Base-by-base conservation (phyloP, 2,888 invertebrate species). In the Zaprionus bogoriensis region DNA sequence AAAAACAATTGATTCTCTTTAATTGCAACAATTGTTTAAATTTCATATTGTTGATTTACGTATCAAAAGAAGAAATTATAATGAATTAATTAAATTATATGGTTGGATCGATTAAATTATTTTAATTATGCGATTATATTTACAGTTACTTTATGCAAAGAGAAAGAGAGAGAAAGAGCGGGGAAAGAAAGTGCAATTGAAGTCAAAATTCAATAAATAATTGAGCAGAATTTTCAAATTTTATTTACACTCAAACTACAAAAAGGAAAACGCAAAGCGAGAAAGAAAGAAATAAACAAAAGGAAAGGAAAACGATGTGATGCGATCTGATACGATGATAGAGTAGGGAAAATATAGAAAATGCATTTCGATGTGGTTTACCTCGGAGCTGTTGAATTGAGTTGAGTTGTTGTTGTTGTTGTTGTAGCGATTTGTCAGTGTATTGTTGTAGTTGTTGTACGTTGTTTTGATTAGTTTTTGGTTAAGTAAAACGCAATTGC, bases 311-410 rank as follows among this genome's bases (percentile, higher is more conserved):
- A 14, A 14, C 32, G 6, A 68, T 58, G 61, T 68, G 54, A 65
- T 54, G 63, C 52, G 48, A 52, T 67, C 32, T 67, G 55, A 67
- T 70, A 73, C 62, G 74, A 70, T 74, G 68, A 63, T 44, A 61
- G 54, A 20, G 27, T 6, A 7, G 10, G 62, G 50, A 47, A 68
- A 58, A 73, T 64, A 78, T 78, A 77, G 65, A 67, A 84, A 74
- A 81, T 77, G 73, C 70, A 82, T 78, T 82, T 82, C 52, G 55
- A 67, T 75, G 74, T 87, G 74, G 77, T 89, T 90, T 90, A 90
- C 89, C 89, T 90, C 89, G 67, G 89, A 90, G 86, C 89, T 90
- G 88, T 77, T 64, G 66, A 70, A 41, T 67, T 66, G 57, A 47
- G 67, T 72, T 69, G 48, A 36, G 71, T 76, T 45, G 62, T 76